Evolutionary conservation across 2,113 vertebrate species (phyloP), one percentile per base, ranked within the genome.

Genomic region (Gasterosteus nipponicus): DNA sequence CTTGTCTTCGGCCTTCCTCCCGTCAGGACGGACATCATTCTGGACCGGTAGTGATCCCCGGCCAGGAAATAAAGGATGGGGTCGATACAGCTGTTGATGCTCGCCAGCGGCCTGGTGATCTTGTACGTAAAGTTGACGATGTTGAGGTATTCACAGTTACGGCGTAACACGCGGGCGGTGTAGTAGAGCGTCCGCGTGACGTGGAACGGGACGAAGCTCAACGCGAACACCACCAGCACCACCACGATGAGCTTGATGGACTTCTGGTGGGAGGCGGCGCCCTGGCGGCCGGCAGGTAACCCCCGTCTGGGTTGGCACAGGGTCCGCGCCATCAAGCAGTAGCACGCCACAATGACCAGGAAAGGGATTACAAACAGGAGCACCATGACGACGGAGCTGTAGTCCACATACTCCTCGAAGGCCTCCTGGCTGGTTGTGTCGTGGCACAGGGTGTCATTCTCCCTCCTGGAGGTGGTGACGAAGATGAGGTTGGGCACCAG

Each of bases 141-240:
- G 87, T 97, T 97, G 77, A 98, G 96, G 26, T 93, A 82, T 5
- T 2, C 2, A 41, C 97, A 99, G 73, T 95, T 38, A 0, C 93
- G 94, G 4, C 95, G 26, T 65, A 97, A 62, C 19, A 97, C 90
- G 18, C 89, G 95, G 29, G 95, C 89, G 18, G 94, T 80, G 86
- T 99, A 98, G 89, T 98, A 99, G 56, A 97, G 71, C 10, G 96
- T 97, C 19, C 96, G 93, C 0, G 96, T 99, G 90, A 99, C 85
- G 85, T 99, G 97, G 89, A 98, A 99, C 2, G 98, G 97, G 60
- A 99, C 94, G 0, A 99, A 99, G 89, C 96, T 96, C 72, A 98
- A 29, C 1, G 96, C 95, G 0, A 98, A 99, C 68, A 97, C 96
- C 0, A 93, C 82, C 79, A 98, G 83, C 35, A 99, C 96, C 5